Evolutionary conservation across 2,888 invertebrate genomes (phyloP), one percentile per base, ranked within the genome.

Genomic region (Drosophila koepferae): DNA sequence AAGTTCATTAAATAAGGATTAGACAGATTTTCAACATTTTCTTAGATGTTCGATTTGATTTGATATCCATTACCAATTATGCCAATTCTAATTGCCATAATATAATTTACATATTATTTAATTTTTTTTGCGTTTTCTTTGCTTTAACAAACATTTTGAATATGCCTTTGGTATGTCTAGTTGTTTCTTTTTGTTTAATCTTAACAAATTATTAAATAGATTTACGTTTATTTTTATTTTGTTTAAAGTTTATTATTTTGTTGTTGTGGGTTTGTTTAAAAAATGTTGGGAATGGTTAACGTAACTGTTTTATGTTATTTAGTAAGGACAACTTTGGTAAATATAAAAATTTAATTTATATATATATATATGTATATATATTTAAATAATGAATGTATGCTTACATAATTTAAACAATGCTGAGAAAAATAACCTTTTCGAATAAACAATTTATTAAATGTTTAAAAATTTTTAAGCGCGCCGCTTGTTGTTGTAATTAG

Each of bases 311-410:
- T 66, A 70, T 44, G 53, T 72, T 75, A 83, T 87, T 91, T 89
- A 91, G 86, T 92, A 92, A 92, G 90, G 92, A 92, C 92, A 92
- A 92, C 92, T 92, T 92, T 92, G 92, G 93, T 92, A 91, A 91
- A 75, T 72, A 65, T 72, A 72, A 64, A 40, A 44, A 46, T 66
- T 48, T 51, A 65, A 23, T 23, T 23, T 18, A 34, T 51, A 9
- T n/a, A 34, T 55, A 28, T 23, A 14, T 36, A 18, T 18, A n/a
- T n/a, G n/a, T n/a, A n/a, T n/a, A n/a, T n/a, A n/a, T n/a, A n/a
- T 77, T 81, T 71, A 83, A 77, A 80, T 73, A 77, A 82, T 77
- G 74, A 51, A 70, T 44, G 56, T 74, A 82, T 74, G 72, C 86
- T 79, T 79, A 85, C 63, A 61, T 34, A 51, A 34, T 56, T 62